These are phyloP conservation scores for Gonocerus acuteangulatus DNA, from an alignment of 2,888 invertebrate genomes.

Conservation along the genomic window DNA sequence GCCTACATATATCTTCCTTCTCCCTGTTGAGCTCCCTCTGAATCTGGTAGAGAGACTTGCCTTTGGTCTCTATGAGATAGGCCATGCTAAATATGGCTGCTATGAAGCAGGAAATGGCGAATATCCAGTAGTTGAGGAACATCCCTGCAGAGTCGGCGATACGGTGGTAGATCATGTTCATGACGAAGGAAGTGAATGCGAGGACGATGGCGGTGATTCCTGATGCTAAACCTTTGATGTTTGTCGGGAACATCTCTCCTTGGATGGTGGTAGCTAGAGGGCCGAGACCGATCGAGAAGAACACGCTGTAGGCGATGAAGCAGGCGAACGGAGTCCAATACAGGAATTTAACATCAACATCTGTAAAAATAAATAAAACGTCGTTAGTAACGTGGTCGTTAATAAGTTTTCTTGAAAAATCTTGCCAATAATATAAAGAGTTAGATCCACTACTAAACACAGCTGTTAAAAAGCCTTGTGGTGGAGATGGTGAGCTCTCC, in stretches of 20 bases:
- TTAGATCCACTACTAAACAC: too few species aligned
- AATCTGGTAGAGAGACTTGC: slow-evolving; percentile 60
- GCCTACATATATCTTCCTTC: background rate
- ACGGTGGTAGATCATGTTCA: slow-evolving; percentile 54
- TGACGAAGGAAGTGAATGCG: slow-evolving; percentile 51
- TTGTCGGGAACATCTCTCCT: slow-evolving; percentile 56
- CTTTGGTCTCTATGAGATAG: slow-evolving; percentile 59
- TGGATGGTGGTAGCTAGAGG: slow-evolving; percentile 56
- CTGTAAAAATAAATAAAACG: background rate
- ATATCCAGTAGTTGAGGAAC: slow-evolving; percentile 58
- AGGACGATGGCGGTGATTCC: slow-evolving; percentile 52
- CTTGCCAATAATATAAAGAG: too few species aligned
- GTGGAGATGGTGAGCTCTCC: too few species aligned
- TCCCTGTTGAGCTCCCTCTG: slow-evolving; percentile 52
- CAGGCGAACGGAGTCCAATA: slow-evolving; percentile 31
- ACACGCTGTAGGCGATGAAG: slow-evolving; percentile 34
- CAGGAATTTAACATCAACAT: slow-evolving; percentile 28
- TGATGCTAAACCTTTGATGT: slow-evolving; percentile 55
- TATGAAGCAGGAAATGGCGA: slow-evolving; percentile 53
- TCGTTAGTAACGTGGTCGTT: too few species aligned
- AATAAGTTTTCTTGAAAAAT: too few species aligned
- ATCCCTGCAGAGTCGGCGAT: slow-evolving; percentile 53
- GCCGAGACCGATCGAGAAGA: slow-evolving; percentile 53
- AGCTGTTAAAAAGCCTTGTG: too few species aligned
- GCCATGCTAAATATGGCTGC: slow-evolving; percentile 49